Evolutionary conservation across 2,113 vertebrate genomes (phyloP).

Genomic region (Hippocampus zosterae): DNA sequence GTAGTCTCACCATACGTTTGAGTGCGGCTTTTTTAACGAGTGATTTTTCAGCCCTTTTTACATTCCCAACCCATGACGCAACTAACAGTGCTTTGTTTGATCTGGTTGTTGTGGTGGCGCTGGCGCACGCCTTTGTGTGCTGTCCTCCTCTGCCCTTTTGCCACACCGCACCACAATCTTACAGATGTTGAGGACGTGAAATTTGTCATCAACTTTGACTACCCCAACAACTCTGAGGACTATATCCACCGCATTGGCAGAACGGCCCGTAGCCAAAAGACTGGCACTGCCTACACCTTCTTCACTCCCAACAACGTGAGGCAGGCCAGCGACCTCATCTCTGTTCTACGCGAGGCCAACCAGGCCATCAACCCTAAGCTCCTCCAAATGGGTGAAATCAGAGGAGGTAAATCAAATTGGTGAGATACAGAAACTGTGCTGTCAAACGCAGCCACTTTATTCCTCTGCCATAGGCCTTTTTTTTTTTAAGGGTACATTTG

Average conservation of each 20-base stretch:
- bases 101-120: conserved; percentile 97
- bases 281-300: conserved; percentile 99
- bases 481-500: background rate
- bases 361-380: conserved; percentile 99
- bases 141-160: conserved; percentile 74
- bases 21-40: conserved; percentile 60
- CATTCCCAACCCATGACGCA: conserved; percentile 59
- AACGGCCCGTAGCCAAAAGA: conserved; percentile 99
- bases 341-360: conserved; percentile 98
- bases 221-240: conserved; percentile 99
- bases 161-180: conserved; percentile 90
- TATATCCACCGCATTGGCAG: conserved; percentile 99
- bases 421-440: conserved; percentile 75
- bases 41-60: conserved; percentile 76
- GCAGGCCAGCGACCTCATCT: conserved; percentile 96
- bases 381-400: conserved; percentile 97
- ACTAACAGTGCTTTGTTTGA: conserved; percentile 86
- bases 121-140: conserved; percentile 68
- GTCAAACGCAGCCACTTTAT: conserved; percentile 38
- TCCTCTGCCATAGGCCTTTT: conserved; percentile 27
- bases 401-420: conserved; percentile 92
- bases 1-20: conserved; percentile 70
- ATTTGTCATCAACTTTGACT: conserved; percentile 99
- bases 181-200: conserved; percentile 99
- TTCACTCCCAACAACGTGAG: conserved; percentile 99